Conservation (phyloP, 2,113 vertebrate species). For the Gymnogyps californianus region DNA sequence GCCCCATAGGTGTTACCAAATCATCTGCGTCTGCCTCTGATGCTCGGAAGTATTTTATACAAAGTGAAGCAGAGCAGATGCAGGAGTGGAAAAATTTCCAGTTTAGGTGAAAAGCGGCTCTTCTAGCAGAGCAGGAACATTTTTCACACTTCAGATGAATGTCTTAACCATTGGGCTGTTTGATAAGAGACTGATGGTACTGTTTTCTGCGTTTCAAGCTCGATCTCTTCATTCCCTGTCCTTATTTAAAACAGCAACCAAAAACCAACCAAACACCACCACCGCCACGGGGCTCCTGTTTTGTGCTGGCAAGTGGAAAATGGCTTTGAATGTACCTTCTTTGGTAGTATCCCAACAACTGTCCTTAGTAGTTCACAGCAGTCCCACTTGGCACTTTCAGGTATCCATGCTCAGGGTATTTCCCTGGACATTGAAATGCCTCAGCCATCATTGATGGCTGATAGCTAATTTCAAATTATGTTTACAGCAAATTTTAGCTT, state of each 20-base stretch:
- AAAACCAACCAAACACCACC: not conserved
- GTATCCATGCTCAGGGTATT: not conserved
- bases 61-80: not conserved
- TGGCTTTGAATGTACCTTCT: not conserved
- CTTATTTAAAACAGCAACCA: not conserved
- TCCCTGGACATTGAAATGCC: not conserved
- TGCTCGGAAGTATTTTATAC: not conserved
- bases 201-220: not conserved
- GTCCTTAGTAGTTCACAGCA: not conserved
- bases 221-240: not conserved
- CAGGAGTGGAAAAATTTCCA: not conserved
- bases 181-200: not conserved
- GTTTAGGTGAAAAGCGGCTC: not conserved
- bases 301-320: not conserved
- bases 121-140: not conserved
- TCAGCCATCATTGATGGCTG: too few relatives aligned
- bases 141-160: not conserved
- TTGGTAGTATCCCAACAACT: too few relatives aligned
- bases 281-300: not conserved
- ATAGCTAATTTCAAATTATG: not conserved
- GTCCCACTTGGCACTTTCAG: not conserved
- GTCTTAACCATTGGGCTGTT: not conserved
- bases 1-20: not conserved
- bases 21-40: not conserved
- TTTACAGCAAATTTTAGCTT: not conserved